Base-by-base conservation (phyloP, 1,140 invertebrate species). In the Calosoma granatense region DNA sequence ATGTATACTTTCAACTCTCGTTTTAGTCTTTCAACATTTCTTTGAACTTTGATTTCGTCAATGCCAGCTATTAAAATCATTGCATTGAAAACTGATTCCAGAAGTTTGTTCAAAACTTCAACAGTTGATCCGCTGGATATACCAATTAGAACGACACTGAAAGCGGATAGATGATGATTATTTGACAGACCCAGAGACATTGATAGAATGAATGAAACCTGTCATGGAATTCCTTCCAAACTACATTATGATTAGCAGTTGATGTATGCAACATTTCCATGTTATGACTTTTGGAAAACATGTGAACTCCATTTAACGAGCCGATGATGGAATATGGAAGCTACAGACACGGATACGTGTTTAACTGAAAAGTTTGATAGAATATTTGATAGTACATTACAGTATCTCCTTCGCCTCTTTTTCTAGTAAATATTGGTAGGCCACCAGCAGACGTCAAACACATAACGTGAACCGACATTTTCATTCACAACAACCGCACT, bases 241-340 rank as follows among this genome's bases (percentile, higher is more conserved):
- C 76, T 55, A 90, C 72, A 22, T 79, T 81, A 60, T 84, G 81
- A 64, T 88, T 83, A 52, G 84, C 77, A 43, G 84, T 83, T 51
- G 79, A 69, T 0, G 86, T 85, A 20, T 78, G 78, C 26, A 84
- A 66, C 3, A 92, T 67, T 61, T 80, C 74, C 36, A 87, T 76
- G 36, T 81, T 78, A 55, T 87, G 82, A 1, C 82, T 83, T 66
- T 85, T 86, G 1, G 86, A 79, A 74, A 88, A 91, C 80, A 91
- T 86, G 61, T 90, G 86, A n/a, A 90, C 82, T 3, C 87, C 87
- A 76, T 90, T 90, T 19, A 91, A 65, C 1, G 86, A 87, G n/a
- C 86, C 88, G 57, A 88, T 80, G 53, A 85, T 79, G 20, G 87
- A 85, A 71, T 89, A 90, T 3, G 86, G 83, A 58, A 90, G 73